phyloP scores from a whole-genome alignment of 2,113 vertebrate species.

The Theristicus caerulescens region DNA sequence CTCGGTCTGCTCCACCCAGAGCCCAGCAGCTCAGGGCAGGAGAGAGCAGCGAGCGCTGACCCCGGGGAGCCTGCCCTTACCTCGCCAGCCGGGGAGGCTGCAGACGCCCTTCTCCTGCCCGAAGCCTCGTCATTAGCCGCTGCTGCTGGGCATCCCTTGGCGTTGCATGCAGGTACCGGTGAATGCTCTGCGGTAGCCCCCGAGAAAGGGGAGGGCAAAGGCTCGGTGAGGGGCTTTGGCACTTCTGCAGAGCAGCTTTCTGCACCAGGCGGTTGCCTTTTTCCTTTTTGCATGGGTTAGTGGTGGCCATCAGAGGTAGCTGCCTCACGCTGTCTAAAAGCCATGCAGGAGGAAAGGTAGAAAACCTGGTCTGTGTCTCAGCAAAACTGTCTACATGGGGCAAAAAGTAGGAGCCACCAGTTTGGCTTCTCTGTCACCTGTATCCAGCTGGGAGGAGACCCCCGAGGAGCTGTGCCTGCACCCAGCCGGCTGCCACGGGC shows the following conservation, averaged over 20 bases:
- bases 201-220: not conserved
- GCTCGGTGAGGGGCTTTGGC: not conserved
- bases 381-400: not conserved
- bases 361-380: not conserved
- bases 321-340: not conserved
- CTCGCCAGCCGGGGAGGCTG: not conserved
- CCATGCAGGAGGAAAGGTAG: not conserved
- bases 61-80: not conserved
- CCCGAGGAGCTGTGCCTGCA: not conserved
- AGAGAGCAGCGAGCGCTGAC: not conserved
- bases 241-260: not conserved
- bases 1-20: not conserved
- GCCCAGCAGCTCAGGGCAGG: not conserved
- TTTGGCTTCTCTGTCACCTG: not conserved
- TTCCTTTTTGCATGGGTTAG: not conserved
- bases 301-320: not conserved
- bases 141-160: not conserved
- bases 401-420: not conserved
- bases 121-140: not conserved
- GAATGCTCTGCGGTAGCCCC: not conserved
- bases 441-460: not conserved
- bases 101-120: not conserved
- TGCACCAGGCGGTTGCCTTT: not conserved
- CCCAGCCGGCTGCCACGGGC: not conserved
- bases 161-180: not conserved